Evolutionary conservation across 2,113 vertebrate species (phyloP).

Genomic region (chimpanzee (Pan troglodytes)): DNA sequence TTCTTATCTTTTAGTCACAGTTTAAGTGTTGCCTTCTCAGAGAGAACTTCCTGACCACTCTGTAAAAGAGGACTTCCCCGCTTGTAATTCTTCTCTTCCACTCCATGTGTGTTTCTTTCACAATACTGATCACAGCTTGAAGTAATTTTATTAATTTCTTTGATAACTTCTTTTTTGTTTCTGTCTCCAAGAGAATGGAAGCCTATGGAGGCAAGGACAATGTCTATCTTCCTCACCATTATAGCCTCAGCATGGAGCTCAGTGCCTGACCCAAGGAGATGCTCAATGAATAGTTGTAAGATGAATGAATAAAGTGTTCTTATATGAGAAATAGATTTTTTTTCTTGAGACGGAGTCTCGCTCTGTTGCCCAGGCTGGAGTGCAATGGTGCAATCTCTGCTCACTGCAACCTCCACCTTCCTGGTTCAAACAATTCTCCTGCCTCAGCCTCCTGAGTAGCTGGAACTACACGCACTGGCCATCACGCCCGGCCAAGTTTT

Average conservation of each 20-base stretch:
- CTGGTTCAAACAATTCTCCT: too few species aligned
- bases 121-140: background rate
- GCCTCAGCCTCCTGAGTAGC: too few species aligned
- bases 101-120: background rate
- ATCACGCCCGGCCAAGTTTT: too few species aligned
- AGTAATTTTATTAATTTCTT: background rate
- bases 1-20: background rate
- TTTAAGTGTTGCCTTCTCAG: background rate
- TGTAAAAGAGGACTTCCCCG: background rate
- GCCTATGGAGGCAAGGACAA: background rate
- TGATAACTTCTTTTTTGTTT: background rate
- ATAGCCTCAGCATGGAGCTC: background rate
- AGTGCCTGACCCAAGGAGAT: background rate
- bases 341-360: rapidly evolving
- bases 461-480: rapidly evolving
- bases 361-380: too few species aligned
- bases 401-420: too few species aligned
- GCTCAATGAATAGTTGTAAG: background rate
- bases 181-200: background rate
- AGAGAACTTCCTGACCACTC: background rate
- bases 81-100: background rate
- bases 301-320: background rate
- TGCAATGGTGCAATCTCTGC: too few species aligned
- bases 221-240: background rate
- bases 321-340: background rate